phyloP scores from a whole-genome alignment of 2,888 invertebrate genomes.

The Cephalotes varians region DNA sequence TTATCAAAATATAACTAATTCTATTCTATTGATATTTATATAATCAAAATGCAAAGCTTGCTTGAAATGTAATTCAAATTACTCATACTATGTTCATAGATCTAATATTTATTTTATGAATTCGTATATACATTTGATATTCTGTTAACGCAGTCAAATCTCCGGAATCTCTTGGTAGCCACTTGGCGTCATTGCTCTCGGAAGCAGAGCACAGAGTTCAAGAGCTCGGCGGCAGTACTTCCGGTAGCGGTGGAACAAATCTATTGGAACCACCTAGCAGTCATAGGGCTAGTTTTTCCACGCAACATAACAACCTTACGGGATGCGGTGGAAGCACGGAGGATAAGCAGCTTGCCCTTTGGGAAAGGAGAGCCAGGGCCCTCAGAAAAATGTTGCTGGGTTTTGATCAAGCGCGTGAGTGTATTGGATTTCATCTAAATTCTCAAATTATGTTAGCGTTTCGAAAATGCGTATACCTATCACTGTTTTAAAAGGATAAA shows the following conservation, averaged over 20 bases:
- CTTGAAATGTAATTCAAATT: background rate
- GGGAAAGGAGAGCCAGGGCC: constrained; percentile 94
- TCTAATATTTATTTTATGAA: background rate
- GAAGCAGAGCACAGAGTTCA: constrained; percentile 95
- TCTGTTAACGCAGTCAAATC: constrained; percentile 88
- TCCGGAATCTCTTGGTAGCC: constrained; percentile 91
- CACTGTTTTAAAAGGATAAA: background rate
- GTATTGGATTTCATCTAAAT: constrained; percentile 30
- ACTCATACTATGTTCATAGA: background rate
- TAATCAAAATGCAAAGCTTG: background rate
- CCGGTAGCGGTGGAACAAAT: constrained; percentile 76
- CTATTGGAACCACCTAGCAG: constrained; percentile 79
- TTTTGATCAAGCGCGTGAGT: constrained; percentile 93
- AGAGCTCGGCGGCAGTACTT: constrained; percentile 89
- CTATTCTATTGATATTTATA: background rate
- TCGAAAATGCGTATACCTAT: background rate
- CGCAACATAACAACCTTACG: constrained; percentile 86
- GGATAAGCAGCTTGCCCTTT: constrained; percentile 94
- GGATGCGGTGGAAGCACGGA: constrained; percentile 91
- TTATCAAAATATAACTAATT: background rate
- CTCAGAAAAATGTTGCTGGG: constrained; percentile 94
- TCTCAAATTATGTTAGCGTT: no score
- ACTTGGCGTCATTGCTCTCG: constrained; percentile 91
- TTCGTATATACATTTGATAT: background rate
- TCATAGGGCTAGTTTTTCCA: constrained; percentile 83